These are phyloP conservation scores for Conistra vaccinii DNA, from an alignment of 2,888 invertebrate species.

Conservation along the genomic window DNA sequence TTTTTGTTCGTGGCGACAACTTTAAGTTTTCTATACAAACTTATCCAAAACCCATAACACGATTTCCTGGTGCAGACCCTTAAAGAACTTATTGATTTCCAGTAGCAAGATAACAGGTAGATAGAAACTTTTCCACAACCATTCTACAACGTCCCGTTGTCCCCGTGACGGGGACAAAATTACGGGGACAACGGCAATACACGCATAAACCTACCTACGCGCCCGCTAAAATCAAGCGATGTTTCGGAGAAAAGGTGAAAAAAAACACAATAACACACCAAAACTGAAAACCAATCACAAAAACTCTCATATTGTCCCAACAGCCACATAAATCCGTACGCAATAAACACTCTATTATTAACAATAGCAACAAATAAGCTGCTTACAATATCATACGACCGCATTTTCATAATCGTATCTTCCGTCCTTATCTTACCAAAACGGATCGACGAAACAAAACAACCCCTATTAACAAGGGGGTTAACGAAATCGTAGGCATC, in stretches of 20 bases:
- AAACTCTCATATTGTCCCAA: conserved; percentile 24
- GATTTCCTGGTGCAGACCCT: too few relatives aligned
- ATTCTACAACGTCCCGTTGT: too few relatives aligned
- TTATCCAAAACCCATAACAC: too few relatives aligned
- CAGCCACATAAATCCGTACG: conserved; percentile 46
- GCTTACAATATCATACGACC: conserved; percentile 80
- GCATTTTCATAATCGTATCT: conserved; percentile 76
- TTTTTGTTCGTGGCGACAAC: too few relatives aligned
- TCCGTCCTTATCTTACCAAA: conserved; percentile 62
- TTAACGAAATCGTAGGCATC: conserved; percentile 84
- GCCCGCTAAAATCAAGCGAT: too few relatives aligned
- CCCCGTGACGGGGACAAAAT: too few relatives aligned
- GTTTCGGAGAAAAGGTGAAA: neutral
- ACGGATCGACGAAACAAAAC: conserved; percentile 72
- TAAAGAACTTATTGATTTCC: too few relatives aligned
- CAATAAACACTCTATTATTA: conserved; percentile 63
- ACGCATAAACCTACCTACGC: too few relatives aligned
- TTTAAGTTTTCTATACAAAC: too few relatives aligned
- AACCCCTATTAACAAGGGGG: conserved; percentile 85
- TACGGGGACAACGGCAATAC: too few relatives aligned
- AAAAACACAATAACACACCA: neutral
- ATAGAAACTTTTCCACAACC: too few relatives aligned
- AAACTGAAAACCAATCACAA: conserved; percentile 11
- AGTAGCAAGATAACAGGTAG: too few relatives aligned
- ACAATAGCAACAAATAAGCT: conserved; percentile 79